These are phyloP conservation scores for Oscheius sp. DNA, from an alignment of 2,888 invertebrate species.

Conservation along the genomic window DNA sequence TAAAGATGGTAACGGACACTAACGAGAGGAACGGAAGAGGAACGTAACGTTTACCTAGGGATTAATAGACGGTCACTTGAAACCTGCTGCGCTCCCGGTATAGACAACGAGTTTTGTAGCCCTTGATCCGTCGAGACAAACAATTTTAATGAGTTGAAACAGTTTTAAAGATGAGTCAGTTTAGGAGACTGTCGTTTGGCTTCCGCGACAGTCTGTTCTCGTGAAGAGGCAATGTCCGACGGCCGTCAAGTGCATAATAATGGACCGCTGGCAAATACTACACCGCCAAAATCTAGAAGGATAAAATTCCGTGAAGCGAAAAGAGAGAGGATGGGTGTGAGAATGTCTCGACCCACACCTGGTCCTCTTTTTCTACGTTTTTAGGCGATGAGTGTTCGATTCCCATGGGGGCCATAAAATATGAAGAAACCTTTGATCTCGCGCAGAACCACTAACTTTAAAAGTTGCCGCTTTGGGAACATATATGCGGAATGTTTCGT, in stretches of 20 bases:
- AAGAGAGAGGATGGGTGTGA: background rate
- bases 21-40: slow-evolving; percentile 15
- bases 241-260: slow-evolving; percentile 27
- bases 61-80: slow-evolving; percentile 28
- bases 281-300: background rate
- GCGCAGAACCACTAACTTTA: too few relatives aligned
- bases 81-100: slow-evolving; percentile 23
- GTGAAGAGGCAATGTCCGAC: slow-evolving; percentile 24
- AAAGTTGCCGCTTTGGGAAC: too few relatives aligned
- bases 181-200: background rate
- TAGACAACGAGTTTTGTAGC: slow-evolving; percentile 14
- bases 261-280: slow-evolving; percentile 22
- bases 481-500: too few relatives aligned
- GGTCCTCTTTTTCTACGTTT: background rate
- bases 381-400: background rate
- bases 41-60: slow-evolving; percentile 27
- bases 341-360: background rate
- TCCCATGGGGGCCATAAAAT: background rate
- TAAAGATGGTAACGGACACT: slow-evolving; percentile 4
- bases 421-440: background rate
- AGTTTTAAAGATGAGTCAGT: background rate
- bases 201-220: slow-evolving; percentile 8
- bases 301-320: background rate
- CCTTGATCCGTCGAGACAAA: background rate
- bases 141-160: background rate